Base-by-base conservation (phyloP, 2,888 invertebrate species). In the Zaprionus obscuricornis region DNA sequence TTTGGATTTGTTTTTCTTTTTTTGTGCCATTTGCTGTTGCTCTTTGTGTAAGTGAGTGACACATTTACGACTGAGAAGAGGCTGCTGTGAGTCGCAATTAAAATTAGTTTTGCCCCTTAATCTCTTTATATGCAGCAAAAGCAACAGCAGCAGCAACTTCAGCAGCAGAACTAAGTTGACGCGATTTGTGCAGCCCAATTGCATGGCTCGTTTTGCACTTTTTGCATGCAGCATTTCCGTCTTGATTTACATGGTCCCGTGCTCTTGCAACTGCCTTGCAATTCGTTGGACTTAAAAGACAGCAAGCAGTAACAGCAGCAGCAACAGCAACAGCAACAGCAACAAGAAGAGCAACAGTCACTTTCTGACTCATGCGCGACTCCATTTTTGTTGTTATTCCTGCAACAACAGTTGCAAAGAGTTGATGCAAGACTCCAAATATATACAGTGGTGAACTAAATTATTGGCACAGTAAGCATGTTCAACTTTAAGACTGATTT, bases 221-320 rank as follows among this genome's bases (percentile, higher is more conserved):
- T 83, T 79, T 77, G 74, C 85, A 82, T 57, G 82, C 74, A 71
- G 78, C 78, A 84, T 85, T 78, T 78, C 78, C 85, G 82, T 85
- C 85, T 73, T 78, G 74, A 81, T 76, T 78, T 84, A 70, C 84
- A 73, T 66, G 58, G 17, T 43, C 31, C 39, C 40, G 59, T 24
- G 24, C 40, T 6, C 40, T 27, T 29, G 18, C 8, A 7, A 26
- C 29, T 40, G 18, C n/a, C 29, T 16, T 31, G 56, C 49, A 56
- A 60, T 60, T 11, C n/a, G 16, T 33, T 47, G 51, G 42, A 45
- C 26, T 33, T 20, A 13, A 11, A 11, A 2, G 11, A 26, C 11
- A 22, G 6, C 18, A 33, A 10, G n/a, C n/a, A n/a, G n/a, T n/a
- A n/a, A n/a, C n/a, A n/a, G n/a, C 31, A 16, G 10, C 33, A 27